A percentile compares a stretch with the other conserved stretches of the same genome.
These are phyloP conservation scores for Microcebus griseorufus DNA, from an alignment of 2,113 vertebrate genomes.

Conservation along the genomic window DNA sequence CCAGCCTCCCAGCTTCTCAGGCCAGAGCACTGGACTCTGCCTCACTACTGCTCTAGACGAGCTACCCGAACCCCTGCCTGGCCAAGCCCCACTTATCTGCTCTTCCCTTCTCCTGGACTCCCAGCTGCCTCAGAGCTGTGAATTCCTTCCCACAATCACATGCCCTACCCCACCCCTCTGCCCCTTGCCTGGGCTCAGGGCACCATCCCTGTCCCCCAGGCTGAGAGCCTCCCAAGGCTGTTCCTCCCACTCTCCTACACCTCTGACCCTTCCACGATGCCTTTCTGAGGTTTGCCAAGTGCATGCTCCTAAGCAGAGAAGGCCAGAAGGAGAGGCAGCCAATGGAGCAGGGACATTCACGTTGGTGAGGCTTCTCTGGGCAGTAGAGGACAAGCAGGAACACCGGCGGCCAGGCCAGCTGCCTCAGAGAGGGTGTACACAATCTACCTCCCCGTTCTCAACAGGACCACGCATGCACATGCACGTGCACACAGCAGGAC, in stretches of 20 bases:
- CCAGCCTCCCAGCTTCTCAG: neutral
- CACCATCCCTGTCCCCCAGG: neutral
- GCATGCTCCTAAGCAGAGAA: neutral
- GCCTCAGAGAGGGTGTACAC: neutral
- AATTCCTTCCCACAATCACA: neutral
- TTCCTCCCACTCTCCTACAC: neutral
- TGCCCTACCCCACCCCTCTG: neutral
- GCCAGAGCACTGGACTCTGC: neutral
- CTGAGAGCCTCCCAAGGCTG: neutral
- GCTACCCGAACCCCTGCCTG: neutral
- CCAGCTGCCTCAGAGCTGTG: neutral
- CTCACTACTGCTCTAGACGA: neutral
- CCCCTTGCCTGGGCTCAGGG: neutral
- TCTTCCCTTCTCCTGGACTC: neutral
- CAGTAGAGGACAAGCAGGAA: neutral
- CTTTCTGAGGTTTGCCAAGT: neutral
- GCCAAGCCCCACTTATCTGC: neutral
- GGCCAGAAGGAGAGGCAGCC: neutral
- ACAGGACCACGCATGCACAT: neutral
- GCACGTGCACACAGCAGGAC: neutral
- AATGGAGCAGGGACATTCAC: neutral
- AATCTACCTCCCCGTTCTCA: neutral
- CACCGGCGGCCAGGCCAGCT: neutral
- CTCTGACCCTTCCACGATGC: neutral
- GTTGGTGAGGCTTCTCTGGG: neutral